Evolutionary conservation across 2,113 vertebrate species (phyloP), one percentile per base, ranked within the genome.

Genomic region (Indicator indicator): DNA sequence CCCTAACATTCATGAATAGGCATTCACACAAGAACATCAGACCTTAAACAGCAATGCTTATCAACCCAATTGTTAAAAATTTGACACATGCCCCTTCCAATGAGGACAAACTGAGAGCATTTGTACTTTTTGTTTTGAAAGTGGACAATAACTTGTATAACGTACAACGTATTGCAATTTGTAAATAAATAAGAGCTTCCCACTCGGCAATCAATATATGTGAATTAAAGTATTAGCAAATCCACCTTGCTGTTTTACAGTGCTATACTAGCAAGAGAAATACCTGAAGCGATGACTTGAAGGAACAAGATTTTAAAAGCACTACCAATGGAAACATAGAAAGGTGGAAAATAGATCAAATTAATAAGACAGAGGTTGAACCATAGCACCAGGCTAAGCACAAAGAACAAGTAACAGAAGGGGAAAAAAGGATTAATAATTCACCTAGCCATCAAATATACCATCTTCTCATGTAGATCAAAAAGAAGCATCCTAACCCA

Each of bases 71-170:
- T 83, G 24, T 67, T 13, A 55, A 26, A 54, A 82, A 68, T 72
- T 2, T 62, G 20, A 73, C 3, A 58, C 20, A 74, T 7, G 17
- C 6, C 65, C 52, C 48, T 64, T 58, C 44, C 0, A 0, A 28
- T 33, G 12, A 88, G 9, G 62, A 85, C 5, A 15, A 21, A 84
- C 18, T 52, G 3, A 0, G 50, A 23, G 8, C 16, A 68, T 38
- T 81, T 71, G 27, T 26, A 71, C 4, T 16, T 64, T 63, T 83
- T 75, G 23, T 60, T 89, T 88, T 9, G 48, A 89, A 89, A 48
- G 28, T 44, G 12, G 36, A 65, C 63, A 89, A 11, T n/a, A 87
- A 58, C 20, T 44, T 60, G 5, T 9, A 64, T 28, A 71, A 83
- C 1, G 3, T 14, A 59, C 16, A 42, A 21, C 9, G 8, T 12